These are phyloP conservation scores for Scopus umbretta DNA, from an alignment of 2,113 vertebrate genomes.

Conservation along the genomic window DNA sequence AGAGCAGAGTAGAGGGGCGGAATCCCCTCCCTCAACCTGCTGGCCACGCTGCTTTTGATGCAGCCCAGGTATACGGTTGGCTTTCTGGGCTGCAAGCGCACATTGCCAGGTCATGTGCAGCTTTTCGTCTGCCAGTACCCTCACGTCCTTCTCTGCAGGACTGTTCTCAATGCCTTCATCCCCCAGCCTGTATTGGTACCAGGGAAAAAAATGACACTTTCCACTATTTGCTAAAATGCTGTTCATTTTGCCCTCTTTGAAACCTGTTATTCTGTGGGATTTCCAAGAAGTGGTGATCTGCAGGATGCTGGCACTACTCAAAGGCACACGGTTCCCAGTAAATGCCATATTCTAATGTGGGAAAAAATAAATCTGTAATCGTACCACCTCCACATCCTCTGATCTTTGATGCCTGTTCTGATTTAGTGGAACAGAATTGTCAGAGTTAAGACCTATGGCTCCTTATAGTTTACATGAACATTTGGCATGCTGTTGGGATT, in stretches of 20 bases:
- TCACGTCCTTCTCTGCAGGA: not conserved
- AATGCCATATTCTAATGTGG: not conserved
- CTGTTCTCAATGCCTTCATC: not conserved
- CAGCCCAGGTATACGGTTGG: accelerated
- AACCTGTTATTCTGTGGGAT: not conserved
- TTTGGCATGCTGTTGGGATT: not conserved
- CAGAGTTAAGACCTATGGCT: not conserved
- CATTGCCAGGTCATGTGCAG: not conserved
- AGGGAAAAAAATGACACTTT: not conserved
- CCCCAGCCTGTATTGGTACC: not conserved
- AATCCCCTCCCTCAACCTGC: not conserved
- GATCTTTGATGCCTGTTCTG: not conserved
- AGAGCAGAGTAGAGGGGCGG: not conserved
- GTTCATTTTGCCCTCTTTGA: not conserved
- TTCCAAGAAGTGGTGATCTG: not conserved
- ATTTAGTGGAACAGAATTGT: not conserved
- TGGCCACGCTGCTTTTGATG: not conserved
- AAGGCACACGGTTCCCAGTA: not conserved
- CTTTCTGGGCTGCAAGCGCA: not conserved
- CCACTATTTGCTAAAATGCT: not conserved
- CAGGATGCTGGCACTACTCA: not conserved
- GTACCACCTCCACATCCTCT: not conserved
- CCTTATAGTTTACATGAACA: not conserved
- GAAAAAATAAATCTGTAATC: not conserved
- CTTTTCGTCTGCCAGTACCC: not conserved